Base-by-base conservation (phyloP, 2,797 vertebrate genomes). In the Caiman crocodilus region DNA sequence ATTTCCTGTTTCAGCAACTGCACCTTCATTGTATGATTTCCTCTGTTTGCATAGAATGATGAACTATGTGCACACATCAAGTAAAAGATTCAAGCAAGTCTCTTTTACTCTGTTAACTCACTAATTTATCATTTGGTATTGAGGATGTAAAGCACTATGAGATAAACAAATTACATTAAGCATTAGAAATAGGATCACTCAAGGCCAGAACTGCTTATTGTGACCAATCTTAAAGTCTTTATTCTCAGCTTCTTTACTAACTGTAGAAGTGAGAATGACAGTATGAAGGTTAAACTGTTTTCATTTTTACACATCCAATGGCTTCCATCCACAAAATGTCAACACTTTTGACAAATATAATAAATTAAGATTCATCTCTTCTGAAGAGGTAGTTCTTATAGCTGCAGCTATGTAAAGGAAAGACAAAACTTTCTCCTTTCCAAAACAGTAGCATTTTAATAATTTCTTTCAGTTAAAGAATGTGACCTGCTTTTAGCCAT, bases 1-100 rank as follows among this genome's bases (percentile, higher is more conserved):
- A 92, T 95, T 96, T 92, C 95, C 91, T 93, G 79, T 61, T 77
- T 78, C 79, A 94, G 79, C 76, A 91, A 91, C 87, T 92, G 87
- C 59, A 94, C 77, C 82, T 94, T 81, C 79, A 85, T 79, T 63
- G 69, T 0, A 1, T 0, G 0, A 87, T 89, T 87, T 94, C 91
- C 93, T 90, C 63, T 18, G 79, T 20, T 81, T 85, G 76, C 69
- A 89, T 63, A 57, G 83, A 93, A 90, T 92, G 69, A 94, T 89
- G 93, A 94, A 95, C 82, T 89, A 88, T 1, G 17, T 93, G 79
- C 73, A 50, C 76, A 76, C 1, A 0, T 76, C 59, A 61, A n/a
- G 73, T 25, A 89, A 91, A 96, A 87, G 15, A 3, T 42, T 74
- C 25, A 74, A 0, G 0, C 42, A 76, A 58, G 35, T 7, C 56